These are phyloP conservation scores for Gryllus bimaculatus DNA, from an alignment of 1,140 invertebrate species.

Conservation along the genomic window DNA sequence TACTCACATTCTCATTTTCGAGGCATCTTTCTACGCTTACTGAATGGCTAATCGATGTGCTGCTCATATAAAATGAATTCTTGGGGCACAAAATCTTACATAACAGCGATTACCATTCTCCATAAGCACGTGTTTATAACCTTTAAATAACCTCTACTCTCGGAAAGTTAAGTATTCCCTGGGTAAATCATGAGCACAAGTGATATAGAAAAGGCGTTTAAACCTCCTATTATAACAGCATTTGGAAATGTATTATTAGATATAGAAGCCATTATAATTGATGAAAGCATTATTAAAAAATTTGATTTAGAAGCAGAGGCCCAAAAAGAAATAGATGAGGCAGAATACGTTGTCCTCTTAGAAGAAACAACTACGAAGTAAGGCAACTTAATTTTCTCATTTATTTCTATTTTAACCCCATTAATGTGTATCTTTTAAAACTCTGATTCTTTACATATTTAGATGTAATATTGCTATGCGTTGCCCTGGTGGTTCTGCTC, in stretches of 20 bases:
- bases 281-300: constrained; percentile 43
- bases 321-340: constrained; percentile 37
- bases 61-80: too few relatives aligned
- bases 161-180: neutral
- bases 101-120: too few relatives aligned
- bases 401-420: neutral
- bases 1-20: too few relatives aligned
- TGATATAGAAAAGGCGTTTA: neutral
- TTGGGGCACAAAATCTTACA: too few relatives aligned
- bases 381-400: constrained; percentile 10
- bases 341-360: constrained; percentile 32
- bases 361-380: constrained; percentile 30
- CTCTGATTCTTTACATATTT: neutral
- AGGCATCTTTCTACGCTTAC: too few relatives aligned
- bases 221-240: constrained; percentile 31
- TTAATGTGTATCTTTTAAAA: neutral
- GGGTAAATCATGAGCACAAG: neutral
- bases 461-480: constrained; percentile 26
- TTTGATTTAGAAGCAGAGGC: constrained; percentile 41
- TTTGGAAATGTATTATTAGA: constrained; percentile 58
- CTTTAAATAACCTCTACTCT: neutral
- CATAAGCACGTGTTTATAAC: neutral
- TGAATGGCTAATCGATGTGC: too few relatives aligned
- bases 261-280: constrained; percentile 41
- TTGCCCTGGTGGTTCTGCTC: constrained; percentile 40